Conservation (phyloP, 2,888 invertebrate species). For the Epistrophella euchroma region DNA sequence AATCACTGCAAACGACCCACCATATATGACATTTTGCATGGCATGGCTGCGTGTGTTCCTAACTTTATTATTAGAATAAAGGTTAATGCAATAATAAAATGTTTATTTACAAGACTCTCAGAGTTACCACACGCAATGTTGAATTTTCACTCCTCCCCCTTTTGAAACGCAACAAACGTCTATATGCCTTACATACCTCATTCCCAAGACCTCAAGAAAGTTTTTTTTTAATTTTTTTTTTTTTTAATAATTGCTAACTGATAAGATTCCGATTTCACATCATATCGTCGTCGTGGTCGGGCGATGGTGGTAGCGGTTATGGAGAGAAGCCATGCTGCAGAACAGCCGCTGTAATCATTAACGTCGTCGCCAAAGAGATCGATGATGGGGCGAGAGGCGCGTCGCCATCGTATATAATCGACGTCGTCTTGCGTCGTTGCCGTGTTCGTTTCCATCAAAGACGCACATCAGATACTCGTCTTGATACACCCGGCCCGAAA, state of each 20-base stretch:
- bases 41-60: conserved; percentile 14
- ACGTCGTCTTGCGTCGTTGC: conserved; percentile 36
- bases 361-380: conserved; percentile 49
- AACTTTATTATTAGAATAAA: conserved; percentile 24
- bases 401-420: conserved; percentile 36
- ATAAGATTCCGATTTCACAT: conserved; percentile 74
- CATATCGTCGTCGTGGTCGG: conserved; percentile 3
- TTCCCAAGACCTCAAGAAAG: conserved; percentile 57
- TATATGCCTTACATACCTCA: conserved; percentile 60
- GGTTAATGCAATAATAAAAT: conserved; percentile 42
- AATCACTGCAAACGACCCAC: not conserved
- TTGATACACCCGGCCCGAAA: conserved; percentile 8
- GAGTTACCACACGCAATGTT: conserved; percentile 36
- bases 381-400: conserved; percentile 55
- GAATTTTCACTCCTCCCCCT: conserved; percentile 17
- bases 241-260: conserved; percentile 57
- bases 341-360: conserved; percentile 49
- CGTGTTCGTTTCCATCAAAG: conserved; percentile 57
- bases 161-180: conserved; percentile 16
- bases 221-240: conserved; percentile 48
- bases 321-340: conserved; percentile 55
- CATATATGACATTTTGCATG: not conserved
- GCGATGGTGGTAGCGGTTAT: conserved; percentile 6
- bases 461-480: conserved; percentile 14
- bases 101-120: conserved; percentile 27